Percentiles rank a stretch among this genome's conserved stretches.
Evolutionary conservation across 2,888 invertebrate species (phyloP).

Genomic region (Acleris literana): DNA sequence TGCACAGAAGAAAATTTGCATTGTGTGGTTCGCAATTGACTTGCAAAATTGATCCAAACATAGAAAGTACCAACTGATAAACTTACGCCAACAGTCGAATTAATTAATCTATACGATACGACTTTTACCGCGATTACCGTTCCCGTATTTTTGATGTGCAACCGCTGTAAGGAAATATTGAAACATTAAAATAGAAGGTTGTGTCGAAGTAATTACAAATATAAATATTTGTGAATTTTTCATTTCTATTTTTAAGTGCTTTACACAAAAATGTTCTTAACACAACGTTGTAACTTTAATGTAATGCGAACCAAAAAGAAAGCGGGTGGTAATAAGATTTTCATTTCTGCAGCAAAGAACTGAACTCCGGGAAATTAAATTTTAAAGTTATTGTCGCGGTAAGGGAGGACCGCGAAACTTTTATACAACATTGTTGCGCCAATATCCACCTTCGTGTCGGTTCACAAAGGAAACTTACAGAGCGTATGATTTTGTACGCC

Average conservation of each 20-base stretch:
- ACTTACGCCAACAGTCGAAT: too few relatives aligned
- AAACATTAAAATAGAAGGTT: too few relatives aligned
- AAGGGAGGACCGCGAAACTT: constrained; percentile 10
- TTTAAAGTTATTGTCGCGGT: constrained; percentile 27
- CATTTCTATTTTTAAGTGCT: too few relatives aligned
- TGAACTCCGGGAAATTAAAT: constrained; percentile 22
- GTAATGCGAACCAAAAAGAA: neutral
- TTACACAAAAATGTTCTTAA: too few relatives aligned
- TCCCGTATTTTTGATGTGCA: too few relatives aligned
- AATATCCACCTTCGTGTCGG: constrained; percentile 14
- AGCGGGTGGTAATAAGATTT: constrained; percentile 22
- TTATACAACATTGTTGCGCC: constrained; percentile 26
- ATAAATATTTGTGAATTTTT: too few relatives aligned
- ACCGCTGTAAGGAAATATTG: neutral
- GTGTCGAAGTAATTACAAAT: neutral
- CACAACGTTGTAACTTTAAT: too few relatives aligned
- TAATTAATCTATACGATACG: too few relatives aligned
- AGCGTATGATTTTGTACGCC: too few relatives aligned
- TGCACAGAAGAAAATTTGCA: neutral
- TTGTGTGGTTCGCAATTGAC: neutral
- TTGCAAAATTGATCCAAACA: neutral
- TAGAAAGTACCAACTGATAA: too few relatives aligned
- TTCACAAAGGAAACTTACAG: too few relatives aligned
- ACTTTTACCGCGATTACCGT: too few relatives aligned
- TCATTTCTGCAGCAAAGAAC: neutral